phyloP scores from a whole-genome alignment of 2,797 vertebrate species.

The Cossypha caffra region DNA sequence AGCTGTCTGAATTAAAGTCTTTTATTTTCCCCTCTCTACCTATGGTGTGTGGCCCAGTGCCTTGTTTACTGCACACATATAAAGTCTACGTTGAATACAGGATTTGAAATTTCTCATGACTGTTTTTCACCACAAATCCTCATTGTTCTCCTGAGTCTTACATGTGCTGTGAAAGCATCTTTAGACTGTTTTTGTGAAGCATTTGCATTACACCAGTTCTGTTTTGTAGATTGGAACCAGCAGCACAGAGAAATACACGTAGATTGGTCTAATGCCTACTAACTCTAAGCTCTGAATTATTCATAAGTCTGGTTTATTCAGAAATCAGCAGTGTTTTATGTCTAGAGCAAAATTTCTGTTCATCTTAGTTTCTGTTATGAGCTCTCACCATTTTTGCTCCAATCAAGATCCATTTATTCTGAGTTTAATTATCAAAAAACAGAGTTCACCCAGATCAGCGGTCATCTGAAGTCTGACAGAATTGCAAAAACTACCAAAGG shows the following conservation, averaged over 20 bases:
- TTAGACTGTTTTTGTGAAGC: background rate
- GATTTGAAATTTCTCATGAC: background rate
- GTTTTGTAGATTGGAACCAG: background rate
- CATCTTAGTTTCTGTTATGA: background rate
- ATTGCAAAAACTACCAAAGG: background rate
- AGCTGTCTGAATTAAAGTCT: background rate
- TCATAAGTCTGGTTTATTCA: background rate
- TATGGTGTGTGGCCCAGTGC: background rate
- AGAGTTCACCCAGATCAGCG: background rate
- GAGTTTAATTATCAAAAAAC: background rate
- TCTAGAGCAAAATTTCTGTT: background rate
- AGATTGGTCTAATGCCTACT: background rate
- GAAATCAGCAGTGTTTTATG: background rate
- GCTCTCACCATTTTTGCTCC: background rate
- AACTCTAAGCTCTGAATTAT: background rate
- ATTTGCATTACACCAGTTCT: background rate
- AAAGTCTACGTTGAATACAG: background rate
- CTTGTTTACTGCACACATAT: background rate
- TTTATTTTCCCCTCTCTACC: background rate
- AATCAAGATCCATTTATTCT: background rate
- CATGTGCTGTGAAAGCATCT: background rate
- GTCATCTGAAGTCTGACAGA: background rate
- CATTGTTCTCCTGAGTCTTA: background rate
- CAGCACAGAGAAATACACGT: background rate
- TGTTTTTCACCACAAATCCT: background rate